A percentile compares a stretch with the other conserved stretches of the same genome.
Evolutionary conservation across 2,797 vertebrate species (phyloP).

Genomic region (Helarctos malayanus): DNA sequence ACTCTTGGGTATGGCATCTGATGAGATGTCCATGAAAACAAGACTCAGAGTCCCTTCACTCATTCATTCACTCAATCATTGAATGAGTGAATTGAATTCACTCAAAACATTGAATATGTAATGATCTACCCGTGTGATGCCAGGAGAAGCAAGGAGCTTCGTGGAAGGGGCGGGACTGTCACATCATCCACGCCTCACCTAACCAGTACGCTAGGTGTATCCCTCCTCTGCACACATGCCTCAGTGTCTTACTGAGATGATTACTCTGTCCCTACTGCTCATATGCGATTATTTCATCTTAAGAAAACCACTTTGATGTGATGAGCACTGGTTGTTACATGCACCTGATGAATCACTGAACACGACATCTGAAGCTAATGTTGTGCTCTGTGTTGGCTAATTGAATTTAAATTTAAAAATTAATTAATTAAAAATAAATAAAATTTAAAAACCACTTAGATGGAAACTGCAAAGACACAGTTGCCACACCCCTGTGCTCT

Average conservation of each 20-base stretch:
- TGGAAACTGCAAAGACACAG: no score
- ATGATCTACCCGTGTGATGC: background rate
- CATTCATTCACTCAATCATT: background rate
- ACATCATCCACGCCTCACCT: background rate
- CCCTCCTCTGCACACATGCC: background rate
- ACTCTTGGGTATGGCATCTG: background rate
- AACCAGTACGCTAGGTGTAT: rapidly evolving
- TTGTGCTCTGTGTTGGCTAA: no score
- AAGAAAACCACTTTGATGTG: background rate
- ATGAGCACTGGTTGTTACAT: no score
- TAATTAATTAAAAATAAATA: background rate
- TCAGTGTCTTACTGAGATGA: no score
- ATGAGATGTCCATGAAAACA: background rate
- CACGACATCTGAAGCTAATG: no score
- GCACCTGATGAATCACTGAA: no score
- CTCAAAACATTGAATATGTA: background rate
- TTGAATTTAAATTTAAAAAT: no score
- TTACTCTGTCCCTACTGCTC: background rate
- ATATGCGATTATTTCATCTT: background rate
- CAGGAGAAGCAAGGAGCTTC: background rate
- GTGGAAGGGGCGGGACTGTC: rapidly evolving
- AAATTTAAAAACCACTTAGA: background rate
- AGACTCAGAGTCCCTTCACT: background rate
- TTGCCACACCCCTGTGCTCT: background rate
- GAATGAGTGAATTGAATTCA: no score